Conservation (phyloP, 2,888 invertebrate genomes). For the Drosophila flavopinicola region DNA sequence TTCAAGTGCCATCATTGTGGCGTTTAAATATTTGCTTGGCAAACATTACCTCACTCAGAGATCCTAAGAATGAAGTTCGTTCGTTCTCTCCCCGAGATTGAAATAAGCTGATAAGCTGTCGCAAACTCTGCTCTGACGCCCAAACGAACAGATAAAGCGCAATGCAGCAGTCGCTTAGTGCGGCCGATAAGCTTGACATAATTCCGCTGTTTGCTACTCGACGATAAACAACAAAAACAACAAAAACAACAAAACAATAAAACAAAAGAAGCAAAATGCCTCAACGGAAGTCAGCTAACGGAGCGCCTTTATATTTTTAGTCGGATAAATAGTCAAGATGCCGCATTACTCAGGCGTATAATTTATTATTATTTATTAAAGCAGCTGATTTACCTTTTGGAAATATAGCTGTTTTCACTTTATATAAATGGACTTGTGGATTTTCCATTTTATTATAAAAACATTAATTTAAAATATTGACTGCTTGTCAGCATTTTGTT, state of each 20-base stretch:
- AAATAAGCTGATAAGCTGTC: conserved; percentile 27
- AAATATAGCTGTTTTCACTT: too few relatives aligned
- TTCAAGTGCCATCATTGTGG: conserved; percentile 1
- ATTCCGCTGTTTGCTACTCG: conserved; percentile 34
- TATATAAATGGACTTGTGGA: too few relatives aligned
- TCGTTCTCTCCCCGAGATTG: not conserved
- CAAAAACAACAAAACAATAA: too few relatives aligned
- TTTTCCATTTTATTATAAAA: too few relatives aligned
- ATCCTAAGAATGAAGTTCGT: not conserved
- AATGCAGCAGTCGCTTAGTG: conserved; percentile 36
- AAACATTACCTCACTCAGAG: conserved; percentile 19
- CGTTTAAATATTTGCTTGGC: conserved; percentile 21
- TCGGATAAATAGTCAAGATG: not conserved
- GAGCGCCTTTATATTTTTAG: not conserved
- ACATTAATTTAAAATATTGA: too few relatives aligned
- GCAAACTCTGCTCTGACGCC: conserved; percentile 12
- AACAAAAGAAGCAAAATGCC: not conserved
- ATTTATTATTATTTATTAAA: too few relatives aligned
- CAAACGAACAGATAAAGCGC: conserved; percentile 1
- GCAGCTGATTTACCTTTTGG: too few relatives aligned
- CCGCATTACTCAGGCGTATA: not conserved
- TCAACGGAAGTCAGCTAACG: conserved; percentile 26
- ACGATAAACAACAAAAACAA: too few relatives aligned
- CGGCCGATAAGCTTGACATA: conserved; percentile 60
- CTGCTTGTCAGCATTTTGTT: too few relatives aligned